Base-by-base conservation (phyloP, 2,113 vertebrate species). In the Passer montanus region DNA sequence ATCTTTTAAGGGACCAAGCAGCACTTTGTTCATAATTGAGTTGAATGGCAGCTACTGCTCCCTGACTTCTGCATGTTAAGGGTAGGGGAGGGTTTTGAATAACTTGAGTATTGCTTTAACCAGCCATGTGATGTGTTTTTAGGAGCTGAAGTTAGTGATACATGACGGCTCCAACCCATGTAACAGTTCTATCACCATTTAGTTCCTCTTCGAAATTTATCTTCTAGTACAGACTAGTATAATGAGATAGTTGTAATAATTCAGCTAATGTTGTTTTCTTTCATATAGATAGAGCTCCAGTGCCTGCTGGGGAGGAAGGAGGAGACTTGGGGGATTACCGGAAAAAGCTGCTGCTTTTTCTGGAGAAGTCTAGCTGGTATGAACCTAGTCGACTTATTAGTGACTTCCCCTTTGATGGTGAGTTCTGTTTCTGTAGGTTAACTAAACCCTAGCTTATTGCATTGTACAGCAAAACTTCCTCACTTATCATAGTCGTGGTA, bases 351-450 rank as follows among this genome's bases (percentile, higher is more conserved):
- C 97, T 99, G 6, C 97, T 95, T 31, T 99, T 99, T 93, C 93
- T 99, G 84, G 98, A 99, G 84, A 98, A 98, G 91, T 99, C 99
- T 7, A 97, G 89, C 94, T 98, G 97, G 95, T 99, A 99, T 39
- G 99, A 99, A 69, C 99, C 99, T 21, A 97, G 98, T 64, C 97
- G 97, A 66, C 99, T 99, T 87, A 99, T 99, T 96, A 99, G 99
- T 52, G 98, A 99, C 97, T 99, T 99, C 70, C 99, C 99, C 70
- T 99, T 99, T 93, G 99, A 99, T 92, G 99, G 99, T 99, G 94
- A 98, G 98, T 97, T 89, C 66, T 53, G 16, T 82, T 93, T 88
- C 52, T 13, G 2, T 19, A 56, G 49, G 9, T 70, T 80, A 62
- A 50, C 24, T 74, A 55, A 91, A 69, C 9, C 4, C 9, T 82